phyloP scores from a whole-genome alignment of 2,888 invertebrate genomes.

The Temnothorax ravouxi region DNA sequence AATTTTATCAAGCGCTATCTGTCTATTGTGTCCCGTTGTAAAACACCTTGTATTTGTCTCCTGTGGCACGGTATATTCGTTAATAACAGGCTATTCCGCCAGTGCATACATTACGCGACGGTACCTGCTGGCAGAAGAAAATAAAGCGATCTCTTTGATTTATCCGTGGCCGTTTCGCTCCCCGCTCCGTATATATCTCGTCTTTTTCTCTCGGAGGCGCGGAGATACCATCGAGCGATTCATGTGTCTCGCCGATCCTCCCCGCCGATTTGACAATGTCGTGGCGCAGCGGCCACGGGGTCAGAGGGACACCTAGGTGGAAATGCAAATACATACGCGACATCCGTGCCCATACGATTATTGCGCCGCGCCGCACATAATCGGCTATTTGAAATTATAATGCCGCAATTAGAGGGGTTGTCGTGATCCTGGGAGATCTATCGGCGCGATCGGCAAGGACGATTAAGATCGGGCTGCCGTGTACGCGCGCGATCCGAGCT shows the following conservation, averaged over 20 bases:
- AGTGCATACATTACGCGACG: constrained; percentile 50
- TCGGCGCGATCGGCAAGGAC: constrained; percentile 78
- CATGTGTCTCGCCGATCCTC: constrained; percentile 62
- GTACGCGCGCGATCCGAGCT: constrained; percentile 68
- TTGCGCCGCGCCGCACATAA: constrained; percentile 69
- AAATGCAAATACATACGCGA: constrained; percentile 72
- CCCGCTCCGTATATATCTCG: constrained; percentile 18
- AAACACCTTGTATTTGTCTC: constrained; percentile 54
- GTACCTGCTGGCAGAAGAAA: constrained; percentile 44
- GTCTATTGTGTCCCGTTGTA: constrained; percentile 39
- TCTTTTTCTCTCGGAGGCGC: constrained; percentile 59
- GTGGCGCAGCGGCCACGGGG: constrained; percentile 61
- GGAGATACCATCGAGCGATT: constrained; percentile 66
- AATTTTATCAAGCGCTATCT: constrained; percentile 37
- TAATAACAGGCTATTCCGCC: constrained; percentile 55
- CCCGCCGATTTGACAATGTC: constrained; percentile 69
- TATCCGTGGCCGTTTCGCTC: constrained; percentile 36
- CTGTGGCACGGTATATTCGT: constrained; percentile 47
- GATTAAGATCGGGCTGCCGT: constrained; percentile 77
- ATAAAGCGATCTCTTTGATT: constrained; percentile 65
- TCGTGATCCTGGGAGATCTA: constrained; percentile 83
- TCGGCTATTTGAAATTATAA: constrained; percentile 85
- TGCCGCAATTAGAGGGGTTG: constrained; percentile 84
- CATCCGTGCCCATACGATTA: constrained; percentile 74
- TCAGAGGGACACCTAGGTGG: constrained; percentile 71